phyloP scores from a whole-genome alignment of 1,140 invertebrate genomes.

The Agrilus planipennis region DNA sequence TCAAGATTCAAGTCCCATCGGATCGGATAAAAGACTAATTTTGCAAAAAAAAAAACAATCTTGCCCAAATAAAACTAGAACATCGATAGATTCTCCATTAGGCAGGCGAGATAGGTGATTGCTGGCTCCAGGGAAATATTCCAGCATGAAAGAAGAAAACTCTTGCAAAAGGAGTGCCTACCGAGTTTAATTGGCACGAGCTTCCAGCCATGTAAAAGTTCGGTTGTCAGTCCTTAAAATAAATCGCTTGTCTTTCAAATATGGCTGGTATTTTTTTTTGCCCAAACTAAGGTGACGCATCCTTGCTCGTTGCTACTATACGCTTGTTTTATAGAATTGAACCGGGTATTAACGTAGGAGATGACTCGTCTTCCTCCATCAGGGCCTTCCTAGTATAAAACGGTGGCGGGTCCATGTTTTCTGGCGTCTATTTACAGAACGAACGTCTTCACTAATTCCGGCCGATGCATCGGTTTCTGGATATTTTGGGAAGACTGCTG shows the following conservation, averaged over 20 bases:
- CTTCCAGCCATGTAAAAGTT: background rate
- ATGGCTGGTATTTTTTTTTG: slow-evolving; percentile 23
- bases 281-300: slow-evolving; percentile 33
- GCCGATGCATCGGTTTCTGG: slow-evolving; percentile 20
- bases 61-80: no score
- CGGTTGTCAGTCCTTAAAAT: no score
- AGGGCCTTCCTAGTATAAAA: slow-evolving; percentile 17
- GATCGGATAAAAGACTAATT: no score
- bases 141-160: no score
- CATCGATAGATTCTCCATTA: no score
- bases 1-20: no score
- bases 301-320: slow-evolving; percentile 29
- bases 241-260: slow-evolving; percentile 19
- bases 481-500: slow-evolving; percentile 17
- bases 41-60: no score
- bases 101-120: no score
- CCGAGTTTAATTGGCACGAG: background rate
- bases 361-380: slow-evolving; percentile 11
- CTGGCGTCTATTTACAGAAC: slow-evolving; percentile 24
- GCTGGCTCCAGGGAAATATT: no score
- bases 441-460: slow-evolving; percentile 20
- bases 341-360: slow-evolving; percentile 8
- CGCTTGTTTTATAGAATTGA: slow-evolving; percentile 1
- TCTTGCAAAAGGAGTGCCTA: no score
- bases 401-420: slow-evolving; percentile 16